A percentile compares a stretch with the other conserved stretches of the same genome.
phyloP scores from a whole-genome alignment of 2,888 invertebrate species.

The Amphiduros pacificus region DNA sequence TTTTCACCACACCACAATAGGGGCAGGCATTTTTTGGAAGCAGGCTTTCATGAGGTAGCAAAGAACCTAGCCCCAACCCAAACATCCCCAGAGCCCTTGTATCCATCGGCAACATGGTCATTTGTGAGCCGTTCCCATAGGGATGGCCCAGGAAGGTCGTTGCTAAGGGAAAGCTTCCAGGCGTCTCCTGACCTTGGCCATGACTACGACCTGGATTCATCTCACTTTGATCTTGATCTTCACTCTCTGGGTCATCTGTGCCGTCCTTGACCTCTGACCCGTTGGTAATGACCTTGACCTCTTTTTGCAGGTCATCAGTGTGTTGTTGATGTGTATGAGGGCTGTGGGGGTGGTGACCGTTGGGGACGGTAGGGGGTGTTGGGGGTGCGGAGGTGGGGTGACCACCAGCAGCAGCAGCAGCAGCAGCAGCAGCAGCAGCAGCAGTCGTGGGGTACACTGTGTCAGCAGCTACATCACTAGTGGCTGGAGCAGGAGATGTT shows the following conservation, averaged over 20 bases:
- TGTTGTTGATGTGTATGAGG: too few relatives aligned
- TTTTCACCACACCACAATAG: slow-evolving; percentile 49
- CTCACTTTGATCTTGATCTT: too few relatives aligned
- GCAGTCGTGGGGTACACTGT: neutral
- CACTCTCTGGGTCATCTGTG: too few relatives aligned
- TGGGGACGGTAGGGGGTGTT: neutral
- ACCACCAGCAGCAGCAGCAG: neutral
- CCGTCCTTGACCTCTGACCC: too few relatives aligned
- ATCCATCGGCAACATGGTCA: neutral
- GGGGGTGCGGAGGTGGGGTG: neutral
- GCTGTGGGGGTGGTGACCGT: neutral
- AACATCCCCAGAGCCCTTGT: neutral
- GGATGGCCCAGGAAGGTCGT: too few relatives aligned
- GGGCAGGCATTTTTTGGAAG: slow-evolving; percentile 37
- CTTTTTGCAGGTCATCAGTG: too few relatives aligned
- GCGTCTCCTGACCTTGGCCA: too few relatives aligned
- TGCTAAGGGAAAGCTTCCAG: too few relatives aligned
- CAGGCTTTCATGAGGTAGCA: neutral
- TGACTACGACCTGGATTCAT: too few relatives aligned
- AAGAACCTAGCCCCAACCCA: neutral
- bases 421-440: neutral
- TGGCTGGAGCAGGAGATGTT: too few relatives aligned
- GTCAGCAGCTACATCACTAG: neutral
- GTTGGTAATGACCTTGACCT: too few relatives aligned
- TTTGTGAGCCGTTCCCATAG: neutral